Evolutionary conservation across 2,888 invertebrate species (phyloP).

Genomic region (Proisotoma minuta): DNA sequence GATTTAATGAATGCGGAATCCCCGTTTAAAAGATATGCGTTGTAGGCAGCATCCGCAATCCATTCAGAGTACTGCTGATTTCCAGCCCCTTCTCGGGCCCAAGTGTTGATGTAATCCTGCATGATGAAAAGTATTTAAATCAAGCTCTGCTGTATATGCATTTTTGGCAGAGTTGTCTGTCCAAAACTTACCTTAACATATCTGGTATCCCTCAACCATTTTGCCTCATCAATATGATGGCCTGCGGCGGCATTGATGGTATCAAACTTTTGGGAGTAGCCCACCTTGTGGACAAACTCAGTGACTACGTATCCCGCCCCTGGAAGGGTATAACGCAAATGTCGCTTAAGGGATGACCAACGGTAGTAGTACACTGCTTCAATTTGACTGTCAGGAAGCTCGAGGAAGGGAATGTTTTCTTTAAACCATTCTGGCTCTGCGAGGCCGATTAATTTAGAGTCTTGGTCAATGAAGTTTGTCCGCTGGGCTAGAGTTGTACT

Average conservation of each 20-base stretch:
- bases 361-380: constrained; percentile 45
- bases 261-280: constrained; percentile 41
- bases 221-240: constrained; percentile 43
- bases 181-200: constrained; percentile 32
- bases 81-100: constrained; percentile 40
- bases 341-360: constrained; percentile 39
- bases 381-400: constrained; percentile 40
- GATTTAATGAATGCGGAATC: constrained; percentile 42
- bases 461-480: constrained; percentile 31
- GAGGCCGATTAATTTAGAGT: constrained; percentile 22
- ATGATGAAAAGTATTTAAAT: not conserved
- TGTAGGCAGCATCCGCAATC: constrained; percentile 42
- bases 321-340: constrained; percentile 39
- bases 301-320: constrained; percentile 43
- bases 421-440: constrained; percentile 41
- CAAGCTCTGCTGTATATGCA: not conserved
- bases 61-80: constrained; percentile 44
- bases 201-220: constrained; percentile 36
- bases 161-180: not conserved
- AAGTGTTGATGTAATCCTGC: constrained; percentile 44
- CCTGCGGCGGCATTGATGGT: constrained; percentile 46
- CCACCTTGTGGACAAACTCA: constrained; percentile 43
- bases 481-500: not conserved
- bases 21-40: constrained; percentile 35
- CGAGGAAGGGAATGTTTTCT: constrained; percentile 43